Conservation (phyloP, 2,888 invertebrate genomes). For the Orchestes rusci region DNA sequence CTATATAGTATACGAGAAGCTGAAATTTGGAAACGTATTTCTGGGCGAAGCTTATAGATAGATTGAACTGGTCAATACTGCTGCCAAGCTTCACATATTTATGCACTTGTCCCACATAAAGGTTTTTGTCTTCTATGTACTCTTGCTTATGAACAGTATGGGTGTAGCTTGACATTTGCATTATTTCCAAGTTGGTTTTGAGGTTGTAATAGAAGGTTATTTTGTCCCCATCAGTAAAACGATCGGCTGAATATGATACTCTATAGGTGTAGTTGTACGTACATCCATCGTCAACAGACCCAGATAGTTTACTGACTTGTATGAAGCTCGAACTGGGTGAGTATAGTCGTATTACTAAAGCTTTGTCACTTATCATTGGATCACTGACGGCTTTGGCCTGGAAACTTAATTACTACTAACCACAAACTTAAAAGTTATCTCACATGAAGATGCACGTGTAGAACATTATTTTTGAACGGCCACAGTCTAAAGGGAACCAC, state of each 20-base stretch:
- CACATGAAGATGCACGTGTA: conserved; percentile 38
- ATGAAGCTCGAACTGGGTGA: conserved; percentile 41
- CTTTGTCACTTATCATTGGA: conserved; percentile 30
- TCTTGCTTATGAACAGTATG: conserved; percentile 31
- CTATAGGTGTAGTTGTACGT: too few relatives aligned
- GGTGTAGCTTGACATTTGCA: conserved; percentile 33
- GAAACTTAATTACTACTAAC: conserved; percentile 13
- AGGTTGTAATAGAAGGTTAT: too few relatives aligned
- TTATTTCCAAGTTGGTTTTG: conserved; percentile 35
- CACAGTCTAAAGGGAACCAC: conserved; percentile 36
- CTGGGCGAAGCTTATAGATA: conserved; percentile 46
- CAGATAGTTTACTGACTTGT: conserved; percentile 8
- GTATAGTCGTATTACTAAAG: conserved; percentile 35
- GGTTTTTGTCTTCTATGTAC: conserved; percentile 33
- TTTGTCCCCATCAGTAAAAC: conserved; percentile 32
- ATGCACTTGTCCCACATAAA: conserved; percentile 34
- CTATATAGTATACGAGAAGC: conserved; percentile 51
- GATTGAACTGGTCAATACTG: conserved; percentile 40
- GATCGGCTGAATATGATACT: too few relatives aligned
- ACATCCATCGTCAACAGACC: too few relatives aligned
- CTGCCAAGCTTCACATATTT: conserved; percentile 32
- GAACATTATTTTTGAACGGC: conserved; percentile 38
- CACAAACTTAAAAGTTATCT: conserved; percentile 20
- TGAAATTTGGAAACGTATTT: conserved; percentile 46
- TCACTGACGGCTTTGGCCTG: conserved; percentile 39